Evolutionary conservation across 1,140 invertebrate species (phyloP), one percentile per base, ranked within the genome.

Genomic region (Brachionus rubens): DNA sequence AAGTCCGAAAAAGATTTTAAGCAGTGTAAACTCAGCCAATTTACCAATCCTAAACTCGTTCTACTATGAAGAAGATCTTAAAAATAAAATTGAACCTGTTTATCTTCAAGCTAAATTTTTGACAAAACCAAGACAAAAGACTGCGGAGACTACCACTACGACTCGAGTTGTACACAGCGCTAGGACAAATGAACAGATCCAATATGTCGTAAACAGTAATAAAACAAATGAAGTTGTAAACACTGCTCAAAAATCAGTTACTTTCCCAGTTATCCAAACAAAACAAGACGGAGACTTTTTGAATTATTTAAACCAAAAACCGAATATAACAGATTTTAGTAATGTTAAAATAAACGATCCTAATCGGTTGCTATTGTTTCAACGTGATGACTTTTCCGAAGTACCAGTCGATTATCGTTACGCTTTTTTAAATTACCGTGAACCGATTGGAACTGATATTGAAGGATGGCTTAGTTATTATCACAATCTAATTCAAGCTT

Each of bases 381-480:
- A 65, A 41, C 41, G 59, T 41, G 68, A 72, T 41, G 68, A 72
- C 14, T 72, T 72, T 48, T 47, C 46, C 1, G 68, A 72, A 33
- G 28, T 72, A 16, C 68, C 68, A n/a, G 21, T 50, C 21, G 68
- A 72, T 54, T 72, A 72, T 72, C 16, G 68, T 4, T 54, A 48
- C 40, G 16, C 46, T n/a, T 72, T 72, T 40, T 30, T 72, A 14
- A 48, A 19, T 30, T 72, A 72, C 21, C 16, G 36, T 16, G 28
- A 72, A 24, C 68, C 68, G 5, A 36, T 24, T 24, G 19, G 16
- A 14, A 54, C 19, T 75, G 70, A 75, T 54, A 24, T 75, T 21
- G 70, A 75, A 54, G 54, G 54, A 28, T 75, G 70, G 70, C 1
- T 75, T 6, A n/a, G 19, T 26, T 75, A 75, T 56, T 75, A 54